Evolutionary conservation across 2,888 invertebrate genomes (phyloP).

Genomic region (Drosophila barbarae): DNA sequence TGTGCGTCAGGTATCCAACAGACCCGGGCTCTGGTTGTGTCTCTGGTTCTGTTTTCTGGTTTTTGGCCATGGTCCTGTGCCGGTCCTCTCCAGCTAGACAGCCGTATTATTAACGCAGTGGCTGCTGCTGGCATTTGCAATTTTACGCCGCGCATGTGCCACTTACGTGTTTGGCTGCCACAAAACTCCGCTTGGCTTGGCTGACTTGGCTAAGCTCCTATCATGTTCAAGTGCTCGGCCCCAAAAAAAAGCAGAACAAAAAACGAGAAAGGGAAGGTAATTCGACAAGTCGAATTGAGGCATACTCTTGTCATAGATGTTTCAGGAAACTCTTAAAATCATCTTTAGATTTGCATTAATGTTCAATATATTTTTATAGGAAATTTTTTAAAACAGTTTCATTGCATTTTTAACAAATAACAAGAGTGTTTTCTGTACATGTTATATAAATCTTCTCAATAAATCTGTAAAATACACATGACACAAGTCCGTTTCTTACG

Average conservation of each 20-base stretch:
- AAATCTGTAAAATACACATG: background rate
- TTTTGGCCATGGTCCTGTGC: slow-evolving; percentile 18
- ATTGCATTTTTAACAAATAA: background rate
- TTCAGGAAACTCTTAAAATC: background rate
- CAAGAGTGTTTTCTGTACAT: background rate
- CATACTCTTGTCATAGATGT: background rate
- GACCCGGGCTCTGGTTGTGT: slow-evolving; percentile 11
- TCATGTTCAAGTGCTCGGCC: slow-evolving; percentile 73
- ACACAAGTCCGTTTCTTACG: background rate
- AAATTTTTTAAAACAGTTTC: background rate
- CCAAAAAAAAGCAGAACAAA: slow-evolving; percentile 49
- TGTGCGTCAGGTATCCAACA: slow-evolving; percentile 19
- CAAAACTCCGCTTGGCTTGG: slow-evolving; percentile 38
- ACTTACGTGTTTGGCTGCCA: slow-evolving; percentile 63
- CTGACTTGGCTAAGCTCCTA: slow-evolving; percentile 62
- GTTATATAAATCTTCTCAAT: background rate
- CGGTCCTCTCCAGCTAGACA: slow-evolving; percentile 49
- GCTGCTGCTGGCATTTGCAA: slow-evolving; percentile 61
- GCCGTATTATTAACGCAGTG: slow-evolving; percentile 69
- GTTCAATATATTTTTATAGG: background rate
- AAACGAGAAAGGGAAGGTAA: slow-evolving; percentile 4
- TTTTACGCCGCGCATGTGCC: slow-evolving; percentile 68
- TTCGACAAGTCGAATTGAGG: background rate
- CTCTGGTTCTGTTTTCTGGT: slow-evolving; percentile 15
- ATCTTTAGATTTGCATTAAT: background rate